Evolutionary conservation across 2,113 vertebrate species (phyloP).

Genomic region (Sarotherodon lohbergeri): DNA sequence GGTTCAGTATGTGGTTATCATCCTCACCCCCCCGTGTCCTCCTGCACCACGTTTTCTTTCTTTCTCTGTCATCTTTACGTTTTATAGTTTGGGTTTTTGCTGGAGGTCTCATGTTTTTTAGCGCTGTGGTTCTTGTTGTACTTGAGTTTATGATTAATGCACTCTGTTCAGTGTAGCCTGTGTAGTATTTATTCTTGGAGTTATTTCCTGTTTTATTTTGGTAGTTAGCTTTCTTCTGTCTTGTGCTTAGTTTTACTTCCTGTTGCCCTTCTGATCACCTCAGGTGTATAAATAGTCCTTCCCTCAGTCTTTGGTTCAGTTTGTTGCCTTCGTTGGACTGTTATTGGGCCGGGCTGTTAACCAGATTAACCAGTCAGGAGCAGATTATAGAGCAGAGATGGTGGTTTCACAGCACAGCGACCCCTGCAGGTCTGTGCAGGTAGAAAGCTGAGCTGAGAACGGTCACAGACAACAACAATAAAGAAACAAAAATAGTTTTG

Average conservation of each 20-base stretch:
- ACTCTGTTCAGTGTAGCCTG: neutral
- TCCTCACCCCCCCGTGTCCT: rapidly evolving
- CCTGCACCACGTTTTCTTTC: rapidly evolving
- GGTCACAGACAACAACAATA: neutral
- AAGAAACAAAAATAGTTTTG: neutral
- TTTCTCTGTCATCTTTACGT: neutral
- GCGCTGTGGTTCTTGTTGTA: neutral
- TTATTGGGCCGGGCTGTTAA: rapidly evolving
- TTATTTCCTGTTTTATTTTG: neutral
- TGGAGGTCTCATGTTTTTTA: neutral
- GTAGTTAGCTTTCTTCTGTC: neutral
- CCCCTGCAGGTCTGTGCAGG: neutral
- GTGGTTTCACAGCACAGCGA: neutral
- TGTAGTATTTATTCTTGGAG: neutral
- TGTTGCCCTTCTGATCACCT: neutral
- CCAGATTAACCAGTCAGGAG: neutral
- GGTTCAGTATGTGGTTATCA: rapidly evolving
- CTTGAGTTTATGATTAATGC: rapidly evolving
- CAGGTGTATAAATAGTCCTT: neutral
- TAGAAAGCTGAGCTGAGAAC: neutral
- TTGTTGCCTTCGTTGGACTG: rapidly evolving
- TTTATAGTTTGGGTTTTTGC: rapidly evolving
- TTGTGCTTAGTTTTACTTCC: neutral
- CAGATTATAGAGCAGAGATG: neutral
- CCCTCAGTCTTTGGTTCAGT: neutral